Conservation (phyloP, 1,140 invertebrate genomes). For the Zophobas morio region DNA sequence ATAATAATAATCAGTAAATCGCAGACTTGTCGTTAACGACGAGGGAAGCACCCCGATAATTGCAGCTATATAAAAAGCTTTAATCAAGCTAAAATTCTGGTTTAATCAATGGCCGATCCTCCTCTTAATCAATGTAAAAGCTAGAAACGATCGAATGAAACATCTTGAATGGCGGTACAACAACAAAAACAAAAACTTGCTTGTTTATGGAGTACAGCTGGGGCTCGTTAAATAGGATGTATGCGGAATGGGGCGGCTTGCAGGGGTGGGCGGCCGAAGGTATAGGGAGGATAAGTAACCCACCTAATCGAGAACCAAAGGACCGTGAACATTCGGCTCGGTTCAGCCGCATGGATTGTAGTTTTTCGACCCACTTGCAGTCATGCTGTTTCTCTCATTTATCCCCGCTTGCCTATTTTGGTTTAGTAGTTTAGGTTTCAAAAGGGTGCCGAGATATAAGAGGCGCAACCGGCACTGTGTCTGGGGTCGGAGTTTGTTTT, state of each 20-base stretch:
- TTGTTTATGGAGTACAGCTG: constrained; percentile 50
- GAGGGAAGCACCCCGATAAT: constrained; percentile 35
- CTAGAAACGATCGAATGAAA: constrained; percentile 37
- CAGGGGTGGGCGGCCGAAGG: constrained; percentile 46
- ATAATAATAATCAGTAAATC: constrained; percentile 40
- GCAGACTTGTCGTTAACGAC: constrained; percentile 7
- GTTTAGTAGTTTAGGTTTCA: constrained; percentile 35
- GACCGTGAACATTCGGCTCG: constrained; percentile 36
- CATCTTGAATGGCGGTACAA: constrained; percentile 23
- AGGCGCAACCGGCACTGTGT: constrained; percentile 21
- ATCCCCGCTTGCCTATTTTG: constrained; percentile 31
- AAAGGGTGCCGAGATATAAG: constrained; percentile 34
- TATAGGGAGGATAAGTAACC: constrained; percentile 27
- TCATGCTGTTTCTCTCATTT: constrained; percentile 30
- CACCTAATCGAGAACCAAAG: constrained; percentile 45
- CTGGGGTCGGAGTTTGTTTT: constrained; percentile 30
- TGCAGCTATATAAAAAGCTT: constrained; percentile 35
- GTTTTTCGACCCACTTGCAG: constrained; percentile 40
- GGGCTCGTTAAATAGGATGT: constrained; percentile 49
- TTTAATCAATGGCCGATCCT: constrained; percentile 20
- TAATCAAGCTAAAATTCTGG: constrained; percentile 33
- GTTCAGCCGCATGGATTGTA: constrained; percentile 32
- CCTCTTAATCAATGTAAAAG: constrained; percentile 45
- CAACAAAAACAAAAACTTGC: constrained; percentile 44
- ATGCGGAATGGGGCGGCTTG: constrained; percentile 41